phyloP scores from a whole-genome alignment of 2,888 invertebrate genomes.

The Lochmaea capreae region DNA sequence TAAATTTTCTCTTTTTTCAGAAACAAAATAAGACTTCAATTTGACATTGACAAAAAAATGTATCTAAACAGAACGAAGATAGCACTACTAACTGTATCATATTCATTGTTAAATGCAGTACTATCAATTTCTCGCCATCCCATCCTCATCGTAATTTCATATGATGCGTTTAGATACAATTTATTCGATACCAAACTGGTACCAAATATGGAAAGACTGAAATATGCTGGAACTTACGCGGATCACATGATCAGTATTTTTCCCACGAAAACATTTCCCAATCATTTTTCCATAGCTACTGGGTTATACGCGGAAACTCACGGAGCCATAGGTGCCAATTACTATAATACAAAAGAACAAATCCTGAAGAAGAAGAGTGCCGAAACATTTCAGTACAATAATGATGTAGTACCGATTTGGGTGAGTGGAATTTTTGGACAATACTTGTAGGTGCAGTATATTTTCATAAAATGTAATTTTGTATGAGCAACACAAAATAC shows the following conservation, averaged over 20 bases:
- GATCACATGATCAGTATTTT: slow-evolving; percentile 73
- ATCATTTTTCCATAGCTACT: slow-evolving; percentile 79
- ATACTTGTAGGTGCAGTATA: too few species aligned
- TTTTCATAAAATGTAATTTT: too few species aligned
- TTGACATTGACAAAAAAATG: too few species aligned
- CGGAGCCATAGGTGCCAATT: slow-evolving; percentile 74
- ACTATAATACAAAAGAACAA: slow-evolving; percentile 68
- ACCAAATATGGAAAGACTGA: slow-evolving; percentile 70
- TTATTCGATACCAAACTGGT: slow-evolving; percentile 71
- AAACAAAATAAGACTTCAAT: too few species aligned
- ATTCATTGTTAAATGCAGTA: slow-evolving; percentile 47
- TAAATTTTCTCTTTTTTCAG: too few species aligned
- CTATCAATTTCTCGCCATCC: slow-evolving; percentile 63
- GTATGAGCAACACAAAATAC: too few species aligned
- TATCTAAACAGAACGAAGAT: slow-evolving; percentile 39
- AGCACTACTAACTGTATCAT: slow-evolving; percentile 45
- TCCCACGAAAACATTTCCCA: slow-evolving; percentile 80
- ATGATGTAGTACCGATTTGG: slow-evolving; percentile 71
- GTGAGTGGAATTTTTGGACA: slow-evolving; percentile 58
- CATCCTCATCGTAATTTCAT: slow-evolving; percentile 73
- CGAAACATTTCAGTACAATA: slow-evolving; percentile 70
- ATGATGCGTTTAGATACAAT: slow-evolving; percentile 79
- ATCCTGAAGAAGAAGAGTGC: slow-evolving; percentile 59
- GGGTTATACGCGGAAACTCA: slow-evolving; percentile 77
- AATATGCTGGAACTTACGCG: slow-evolving; percentile 69